phyloP scores from a whole-genome alignment of 2,113 vertebrate species.

The Coregonus clupeaformis region DNA sequence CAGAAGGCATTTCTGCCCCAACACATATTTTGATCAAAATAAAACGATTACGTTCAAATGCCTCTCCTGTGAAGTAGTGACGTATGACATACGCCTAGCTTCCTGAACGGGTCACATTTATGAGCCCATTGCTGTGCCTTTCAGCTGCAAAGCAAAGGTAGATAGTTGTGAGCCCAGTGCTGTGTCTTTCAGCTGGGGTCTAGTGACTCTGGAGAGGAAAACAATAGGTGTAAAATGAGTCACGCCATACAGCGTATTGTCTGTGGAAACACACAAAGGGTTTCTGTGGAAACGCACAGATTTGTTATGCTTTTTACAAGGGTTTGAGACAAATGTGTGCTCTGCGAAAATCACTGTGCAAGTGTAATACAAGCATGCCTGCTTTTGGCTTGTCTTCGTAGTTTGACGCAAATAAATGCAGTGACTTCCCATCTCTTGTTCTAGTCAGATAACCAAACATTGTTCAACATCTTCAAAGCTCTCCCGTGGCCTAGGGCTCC shows the following conservation, averaged over 20 bases:
- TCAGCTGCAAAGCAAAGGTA: too few species aligned
- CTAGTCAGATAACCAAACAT: neutral
- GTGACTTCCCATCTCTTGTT: neutral
- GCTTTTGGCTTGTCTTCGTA: neutral
- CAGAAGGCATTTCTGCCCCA: too few species aligned
- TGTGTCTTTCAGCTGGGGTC: neutral
- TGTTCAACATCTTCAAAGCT: neutral
- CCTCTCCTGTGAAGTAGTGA: too few species aligned
- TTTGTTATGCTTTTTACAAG: neutral
- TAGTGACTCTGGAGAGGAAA: constrained; percentile 6
- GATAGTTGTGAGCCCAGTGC: neutral
- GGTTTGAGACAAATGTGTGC: too few species aligned
- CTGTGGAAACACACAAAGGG: neutral
- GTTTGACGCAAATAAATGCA: neutral
- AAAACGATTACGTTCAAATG: too few species aligned
- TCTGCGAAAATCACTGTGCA: too few species aligned
- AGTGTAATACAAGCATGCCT: neutral
- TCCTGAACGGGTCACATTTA: too few species aligned
- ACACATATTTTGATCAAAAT: too few species aligned
- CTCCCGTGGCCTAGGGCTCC: neutral
- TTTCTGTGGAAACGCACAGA: neutral
- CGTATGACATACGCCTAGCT: too few species aligned
- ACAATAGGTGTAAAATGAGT: constrained; percentile 1
- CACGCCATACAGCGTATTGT: neutral
- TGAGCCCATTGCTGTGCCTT: too few species aligned